Evolutionary conservation across 2,113 vertebrate genomes (phyloP).

Genomic region (Sphaerodactylus townsendi): DNA sequence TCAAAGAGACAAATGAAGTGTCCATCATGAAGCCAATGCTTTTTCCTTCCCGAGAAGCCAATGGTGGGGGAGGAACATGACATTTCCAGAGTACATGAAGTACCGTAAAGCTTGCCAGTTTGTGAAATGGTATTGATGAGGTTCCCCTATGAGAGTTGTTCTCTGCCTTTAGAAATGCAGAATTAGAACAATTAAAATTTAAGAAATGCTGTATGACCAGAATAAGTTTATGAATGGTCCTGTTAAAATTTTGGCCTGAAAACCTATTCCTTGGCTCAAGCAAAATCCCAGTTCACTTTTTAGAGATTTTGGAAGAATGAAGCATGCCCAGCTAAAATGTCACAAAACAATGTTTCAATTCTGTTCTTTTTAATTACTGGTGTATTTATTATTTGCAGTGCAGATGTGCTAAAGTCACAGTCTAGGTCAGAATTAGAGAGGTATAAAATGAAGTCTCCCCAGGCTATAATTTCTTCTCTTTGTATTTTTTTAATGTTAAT

Average conservation of each 20-base stretch:
- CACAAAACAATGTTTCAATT: conserved; percentile 6
- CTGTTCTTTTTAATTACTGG: conserved; percentile 6
- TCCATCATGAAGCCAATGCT: not conserved
- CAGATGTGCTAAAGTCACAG: not conserved
- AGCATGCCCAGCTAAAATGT: conserved; percentile 15
- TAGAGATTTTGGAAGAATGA: not conserved
- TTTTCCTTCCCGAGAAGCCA: not conserved
- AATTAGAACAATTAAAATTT: not conserved
- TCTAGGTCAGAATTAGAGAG: conserved; percentile 3
- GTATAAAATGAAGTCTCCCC: conserved; percentile 2
- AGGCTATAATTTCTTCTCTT: not conserved
- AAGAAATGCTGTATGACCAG: not conserved
- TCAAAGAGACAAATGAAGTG: conserved; percentile 2
- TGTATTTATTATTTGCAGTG: conserved; percentile 12
- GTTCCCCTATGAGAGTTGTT: not conserved
- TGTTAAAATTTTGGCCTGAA: conserved; percentile 15
- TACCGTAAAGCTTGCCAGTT: conserved; percentile 5
- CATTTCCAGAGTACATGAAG: not conserved
- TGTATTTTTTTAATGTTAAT: not conserved
- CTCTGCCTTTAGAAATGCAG: conserved; percentile 31
- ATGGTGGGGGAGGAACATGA: not conserved
- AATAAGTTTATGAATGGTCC: not conserved
- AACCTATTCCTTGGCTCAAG: not conserved
- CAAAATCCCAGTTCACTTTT: not conserved
- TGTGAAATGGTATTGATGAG: conserved; percentile 6